Evolutionary conservation across 2,113 vertebrate species (phyloP), one percentile per base, ranked within the genome.

Genomic region (Elephas maximus): DNA sequence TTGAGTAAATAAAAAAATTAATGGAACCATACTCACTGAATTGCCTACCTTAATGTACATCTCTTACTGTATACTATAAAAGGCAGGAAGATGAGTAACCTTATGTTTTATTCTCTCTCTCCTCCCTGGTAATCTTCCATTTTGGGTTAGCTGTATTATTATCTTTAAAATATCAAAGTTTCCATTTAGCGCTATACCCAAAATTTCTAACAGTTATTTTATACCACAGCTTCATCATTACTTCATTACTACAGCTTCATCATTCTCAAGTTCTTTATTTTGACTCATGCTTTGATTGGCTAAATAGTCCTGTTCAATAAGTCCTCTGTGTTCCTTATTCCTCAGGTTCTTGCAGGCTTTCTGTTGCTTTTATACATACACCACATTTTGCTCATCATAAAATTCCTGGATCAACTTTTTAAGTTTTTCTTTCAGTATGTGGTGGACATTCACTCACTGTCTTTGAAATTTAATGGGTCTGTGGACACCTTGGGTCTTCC

Each of bases 201-300:
- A 51, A 91, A 95, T 77, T 92, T 89, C 11, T 77, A 88, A 92
- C 71, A 82, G 30, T 65, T 91, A 57, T 86, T 97, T 82, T 2
- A 80, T 3, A 57, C 17, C 48, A 37, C 37, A 37, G 37, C 37
- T 37, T 37, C 37, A 37, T 37, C 37, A 37, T 37, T 37, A 37
- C 37, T 37, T 37, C 37, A 37, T 37, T 37, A 37, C 37, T 37
- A 87, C 33, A 95, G 20, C 14, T 71, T 88, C 12, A 37, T 93
- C 57, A 41, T 87, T 88, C 60, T 91, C 23, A 90, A 81, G 77
- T 87, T 80, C 8, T 90, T 28, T 41, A 57, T 80, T 90, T 95
- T 93, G 57, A 91, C 93, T 88, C 65, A 20, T 41, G 14, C 24
- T 14, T 77, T 45, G 41, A 2, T 45, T 45, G 6, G 10, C 15